phyloP scores from a whole-genome alignment of 2,888 invertebrate genomes.

The Balanococcus diminutus region DNA sequence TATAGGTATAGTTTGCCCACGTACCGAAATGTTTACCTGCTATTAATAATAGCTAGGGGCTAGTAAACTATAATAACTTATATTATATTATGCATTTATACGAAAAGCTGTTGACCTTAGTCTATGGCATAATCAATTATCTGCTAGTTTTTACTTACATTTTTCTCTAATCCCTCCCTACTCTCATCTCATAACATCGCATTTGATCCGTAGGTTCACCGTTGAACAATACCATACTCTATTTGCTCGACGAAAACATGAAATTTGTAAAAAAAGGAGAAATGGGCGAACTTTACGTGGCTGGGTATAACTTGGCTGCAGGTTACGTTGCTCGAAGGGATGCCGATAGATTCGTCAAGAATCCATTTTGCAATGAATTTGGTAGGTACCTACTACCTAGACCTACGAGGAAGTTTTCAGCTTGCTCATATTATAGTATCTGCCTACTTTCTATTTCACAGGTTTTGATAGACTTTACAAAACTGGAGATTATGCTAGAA shows the following conservation, averaged over 20 bases:
- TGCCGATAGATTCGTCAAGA: slow-evolving; percentile 75
- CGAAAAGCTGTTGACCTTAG: slow-evolving; percentile 40
- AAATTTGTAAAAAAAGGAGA: slow-evolving; percentile 74
- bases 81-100: background rate
- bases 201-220: slow-evolving; percentile 67
- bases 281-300: slow-evolving; percentile 81
- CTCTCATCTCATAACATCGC: background rate
- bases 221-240: slow-evolving; percentile 79
- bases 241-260: slow-evolving; percentile 77
- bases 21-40: background rate
- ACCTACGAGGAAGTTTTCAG: too few species aligned
- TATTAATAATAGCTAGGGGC: background rate
- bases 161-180: background rate
- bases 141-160: background rate
- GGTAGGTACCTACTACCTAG: too few species aligned
- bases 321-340: slow-evolving; percentile 81
- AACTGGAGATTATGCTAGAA: slow-evolving; percentile 82
- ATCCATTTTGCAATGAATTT: slow-evolving; percentile 68
- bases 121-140: background rate
- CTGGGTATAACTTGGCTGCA: slow-evolving; percentile 78
- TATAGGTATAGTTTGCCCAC: background rate
- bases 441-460: background rate
- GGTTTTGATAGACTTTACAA: slow-evolving; percentile 67
- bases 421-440: too few species aligned
- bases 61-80: background rate